Conservation (phyloP, 2,888 invertebrate genomes). For the Callinectes sapidus region DNA sequence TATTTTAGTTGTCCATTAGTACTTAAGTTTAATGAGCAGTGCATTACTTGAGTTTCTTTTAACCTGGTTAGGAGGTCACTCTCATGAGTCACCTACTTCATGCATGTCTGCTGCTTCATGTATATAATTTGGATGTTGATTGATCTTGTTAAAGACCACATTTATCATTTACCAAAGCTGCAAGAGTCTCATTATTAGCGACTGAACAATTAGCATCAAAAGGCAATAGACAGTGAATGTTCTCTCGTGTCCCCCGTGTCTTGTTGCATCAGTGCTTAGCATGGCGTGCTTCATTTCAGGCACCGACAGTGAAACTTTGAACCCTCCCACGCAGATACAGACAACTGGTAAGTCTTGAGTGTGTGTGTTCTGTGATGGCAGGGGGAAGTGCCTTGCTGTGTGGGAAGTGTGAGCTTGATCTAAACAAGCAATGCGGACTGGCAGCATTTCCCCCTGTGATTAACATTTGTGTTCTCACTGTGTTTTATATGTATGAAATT, state of each 20-base stretch:
- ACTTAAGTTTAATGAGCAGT: neutral
- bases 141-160: neutral
- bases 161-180: constrained; percentile 1
- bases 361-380: constrained; percentile 6
- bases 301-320: constrained; percentile 61
- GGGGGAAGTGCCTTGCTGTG: neutral
- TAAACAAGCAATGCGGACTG: neutral
- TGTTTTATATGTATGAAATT: neutral
- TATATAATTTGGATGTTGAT: neutral
- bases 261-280: constrained; percentile 62
- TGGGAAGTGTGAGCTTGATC: neutral
- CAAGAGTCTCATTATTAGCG: neutral
- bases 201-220: neutral
- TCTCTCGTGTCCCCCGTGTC: neutral
- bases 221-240: constrained; percentile 27
- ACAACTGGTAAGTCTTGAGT: constrained; percentile 65
- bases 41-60: neutral
- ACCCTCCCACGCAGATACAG: constrained; percentile 63
- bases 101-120: constrained; percentile 11
- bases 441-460: constrained; percentile 9
- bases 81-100: neutral
- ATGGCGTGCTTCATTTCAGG: constrained; percentile 65
- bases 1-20: neutral
- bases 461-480: neutral
- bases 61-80: neutral